Base-by-base conservation (phyloP, 2,113 vertebrate species). In the Pelecanoides urinatrix region DNA sequence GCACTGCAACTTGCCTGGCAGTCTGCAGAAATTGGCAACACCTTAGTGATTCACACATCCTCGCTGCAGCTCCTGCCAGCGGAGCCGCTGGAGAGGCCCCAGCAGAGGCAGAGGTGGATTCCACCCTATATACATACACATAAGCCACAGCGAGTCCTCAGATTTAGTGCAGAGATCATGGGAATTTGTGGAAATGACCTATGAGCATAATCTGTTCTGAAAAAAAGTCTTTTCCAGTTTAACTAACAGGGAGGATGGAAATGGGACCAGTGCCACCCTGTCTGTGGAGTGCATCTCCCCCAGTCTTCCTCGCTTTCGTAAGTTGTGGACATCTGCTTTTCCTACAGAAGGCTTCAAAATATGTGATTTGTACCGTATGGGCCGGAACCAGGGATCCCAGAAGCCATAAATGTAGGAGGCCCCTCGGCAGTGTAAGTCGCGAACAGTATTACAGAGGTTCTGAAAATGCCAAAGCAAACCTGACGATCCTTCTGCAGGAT, bases 21-120 rank as follows among this genome's bases (percentile, higher is more conserved):
- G 91, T 44, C 83, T 38, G 75, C 75, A 89, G 92, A 63, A 67
- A 81, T 3, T 27, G 61, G 85, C 71, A 97, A 72, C 91, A 75
- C 88, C 88, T 92, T 30, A 7, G 44, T 92, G 91, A 93, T 86
- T 96, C 92, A 95, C 59, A 66, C 53, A 68, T 75, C 65, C 59
- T 65, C 6, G 0, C 53, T 22, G 73, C 36, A 81, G 29, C 68
- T 91, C 70, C 88, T 93, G 92, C 88, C 77, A 92, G 83, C 30
- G 0, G 7, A 86, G 75, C 17, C 0, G 2, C 79, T 74, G 68
- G 27, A 76, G 55, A 71, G 88, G 78, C 44, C 75, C 65, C 86
- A 36, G 67, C 76, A 80, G 45, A 73, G 63, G 42, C 58, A 92
- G 75, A 63, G 47, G 50, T 53, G 34, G 38, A 71, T 81, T 94